These are phyloP conservation scores for Herpailurus yagouaroundi DNA, from an alignment of 2,113 vertebrate genomes.

Conservation along the genomic window DNA sequence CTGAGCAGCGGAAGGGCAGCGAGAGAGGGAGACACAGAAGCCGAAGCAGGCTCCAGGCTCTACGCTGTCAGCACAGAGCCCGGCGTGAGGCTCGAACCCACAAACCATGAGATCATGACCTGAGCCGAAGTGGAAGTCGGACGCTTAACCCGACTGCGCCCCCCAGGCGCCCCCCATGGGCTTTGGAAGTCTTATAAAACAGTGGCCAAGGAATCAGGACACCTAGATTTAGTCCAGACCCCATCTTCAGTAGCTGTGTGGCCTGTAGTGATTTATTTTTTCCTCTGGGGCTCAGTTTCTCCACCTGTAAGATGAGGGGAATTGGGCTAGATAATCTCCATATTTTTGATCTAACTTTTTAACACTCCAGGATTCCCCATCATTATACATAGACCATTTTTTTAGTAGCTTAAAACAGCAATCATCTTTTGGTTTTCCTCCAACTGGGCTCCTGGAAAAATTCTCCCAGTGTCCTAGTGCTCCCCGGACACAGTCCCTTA, in stretches of 20 bases:
- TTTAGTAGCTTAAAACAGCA: neutral
- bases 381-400: neutral
- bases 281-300: slow-evolving; percentile 32
- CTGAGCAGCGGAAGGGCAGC: too few relatives aligned
- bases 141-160: too few relatives aligned
- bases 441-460: neutral
- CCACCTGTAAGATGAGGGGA: slow-evolving; percentile 6
- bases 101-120: too few relatives aligned
- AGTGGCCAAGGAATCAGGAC: slow-evolving; percentile 27
- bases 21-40: too few relatives aligned
- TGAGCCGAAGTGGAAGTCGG: too few relatives aligned
- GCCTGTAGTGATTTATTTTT: slow-evolving; percentile 10
- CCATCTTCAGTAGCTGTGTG: neutral
- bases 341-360: neutral
- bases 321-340: neutral
- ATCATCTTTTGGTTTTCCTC: slow-evolving; percentile 34
- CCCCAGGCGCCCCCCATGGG: too few relatives aligned
- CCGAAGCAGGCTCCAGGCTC: too few relatives aligned
- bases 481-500: neutral
- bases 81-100: too few relatives aligned
- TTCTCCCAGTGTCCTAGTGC: neutral
- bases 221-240: slow-evolving; percentile 31
- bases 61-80: too few relatives aligned
- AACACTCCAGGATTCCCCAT: neutral
- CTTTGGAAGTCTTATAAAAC: slow-evolving; percentile 49